Evolutionary conservation across 2,888 invertebrate genomes (phyloP).

Genomic region (Erebia epiphron): DNA sequence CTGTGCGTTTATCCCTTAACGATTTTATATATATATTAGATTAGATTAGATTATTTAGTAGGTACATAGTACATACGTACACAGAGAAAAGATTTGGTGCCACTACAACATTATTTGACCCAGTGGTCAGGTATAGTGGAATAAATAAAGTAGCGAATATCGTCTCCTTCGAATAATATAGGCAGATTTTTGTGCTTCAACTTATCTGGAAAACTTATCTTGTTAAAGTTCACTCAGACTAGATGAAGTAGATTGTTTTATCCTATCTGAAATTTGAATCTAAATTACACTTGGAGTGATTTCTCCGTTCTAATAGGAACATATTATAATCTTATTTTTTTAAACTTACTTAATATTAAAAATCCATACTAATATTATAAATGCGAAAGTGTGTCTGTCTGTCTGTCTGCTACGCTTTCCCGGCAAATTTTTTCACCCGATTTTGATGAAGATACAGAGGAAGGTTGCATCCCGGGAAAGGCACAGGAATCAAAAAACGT

Average conservation of each 20-base stretch:
- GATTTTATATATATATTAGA: too few species aligned
- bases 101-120: background rate
- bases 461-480: too few species aligned
- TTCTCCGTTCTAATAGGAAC: background rate
- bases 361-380: too few species aligned
- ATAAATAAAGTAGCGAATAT: background rate
- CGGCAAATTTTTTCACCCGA: too few species aligned
- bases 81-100: too few species aligned
- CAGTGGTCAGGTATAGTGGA: background rate
- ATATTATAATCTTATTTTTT: background rate
- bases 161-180: background rate
- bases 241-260: conserved; percentile 20
- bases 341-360: background rate
- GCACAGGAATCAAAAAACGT: too few species aligned
- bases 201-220: conserved; percentile 22
- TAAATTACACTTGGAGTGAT: conserved; percentile 1
- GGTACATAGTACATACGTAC: too few species aligned
- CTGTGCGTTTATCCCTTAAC: too few species aligned
- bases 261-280: conserved; percentile 20
- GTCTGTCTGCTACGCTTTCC: too few species aligned
- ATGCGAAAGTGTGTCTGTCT: too few species aligned
- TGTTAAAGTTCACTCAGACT: conserved; percentile 21
- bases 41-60: too few species aligned
- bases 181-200: background rate
- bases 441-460: too few species aligned